phyloP scores from a whole-genome alignment of 2,113 vertebrate genomes.

The Pelusios castaneus region DNA sequence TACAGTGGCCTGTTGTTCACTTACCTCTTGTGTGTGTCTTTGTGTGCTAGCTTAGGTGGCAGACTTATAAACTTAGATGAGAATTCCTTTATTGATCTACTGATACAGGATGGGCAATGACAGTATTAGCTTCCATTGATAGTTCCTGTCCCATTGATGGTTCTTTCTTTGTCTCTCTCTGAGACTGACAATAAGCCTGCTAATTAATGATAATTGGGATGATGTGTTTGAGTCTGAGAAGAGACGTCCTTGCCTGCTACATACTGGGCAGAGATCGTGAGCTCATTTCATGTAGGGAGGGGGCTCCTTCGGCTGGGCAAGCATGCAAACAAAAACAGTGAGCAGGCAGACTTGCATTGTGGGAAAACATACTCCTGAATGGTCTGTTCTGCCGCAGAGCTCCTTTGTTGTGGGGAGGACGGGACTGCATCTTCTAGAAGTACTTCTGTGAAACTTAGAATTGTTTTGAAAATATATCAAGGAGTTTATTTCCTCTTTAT shows the following conservation, averaged over 20 bases:
- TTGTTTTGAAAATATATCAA: neutral
- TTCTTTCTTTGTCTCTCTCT: fast-evolving
- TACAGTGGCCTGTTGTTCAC: fast-evolving
- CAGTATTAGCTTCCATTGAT: neutral
- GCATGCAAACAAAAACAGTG: neutral
- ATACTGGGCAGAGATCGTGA: neutral
- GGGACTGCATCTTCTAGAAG: neutral
- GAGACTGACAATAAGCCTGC: neutral
- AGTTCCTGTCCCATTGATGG: neutral
- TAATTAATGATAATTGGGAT: neutral
- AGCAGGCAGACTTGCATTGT: neutral
- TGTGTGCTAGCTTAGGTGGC: neutral
- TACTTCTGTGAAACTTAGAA: neutral
- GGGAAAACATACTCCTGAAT: neutral
- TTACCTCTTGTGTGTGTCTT: neutral
- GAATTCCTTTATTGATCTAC: neutral
- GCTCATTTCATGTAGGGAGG: neutral
- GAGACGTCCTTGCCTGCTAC: neutral
- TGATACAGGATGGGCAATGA: neutral
- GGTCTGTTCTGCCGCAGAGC: fast-evolving
- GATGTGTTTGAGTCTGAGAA: neutral
- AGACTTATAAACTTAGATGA: neutral
- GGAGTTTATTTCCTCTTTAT: neutral
- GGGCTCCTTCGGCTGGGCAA: slow-evolving; percentile 4
- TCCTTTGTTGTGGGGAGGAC: neutral